Evolutionary conservation across 2,113 vertebrate genomes (phyloP).

Genomic region (Dromas ardeola): DNA sequence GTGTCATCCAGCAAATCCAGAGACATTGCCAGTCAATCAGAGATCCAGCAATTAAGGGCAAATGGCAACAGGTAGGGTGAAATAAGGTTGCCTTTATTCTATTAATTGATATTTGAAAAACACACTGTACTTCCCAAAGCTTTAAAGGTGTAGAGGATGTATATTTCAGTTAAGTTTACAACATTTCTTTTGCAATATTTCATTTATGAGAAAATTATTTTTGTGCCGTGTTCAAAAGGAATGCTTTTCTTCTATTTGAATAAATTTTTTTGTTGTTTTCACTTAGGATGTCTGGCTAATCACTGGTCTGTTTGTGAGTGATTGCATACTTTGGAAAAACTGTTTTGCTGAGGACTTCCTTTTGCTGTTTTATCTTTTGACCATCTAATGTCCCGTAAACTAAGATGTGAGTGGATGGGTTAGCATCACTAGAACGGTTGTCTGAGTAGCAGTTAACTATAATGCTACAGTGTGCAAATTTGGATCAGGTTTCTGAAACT

Average conservation of each 20-base stretch:
- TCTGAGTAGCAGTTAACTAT: background rate
- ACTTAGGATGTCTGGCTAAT: background rate
- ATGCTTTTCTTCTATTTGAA: background rate
- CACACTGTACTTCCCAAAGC: background rate
- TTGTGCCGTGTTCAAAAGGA: background rate
- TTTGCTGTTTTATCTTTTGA: background rate
- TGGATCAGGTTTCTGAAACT: background rate
- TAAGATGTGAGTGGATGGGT: background rate
- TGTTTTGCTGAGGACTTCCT: background rate
- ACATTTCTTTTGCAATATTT: background rate
- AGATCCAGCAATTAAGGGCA: slow-evolving; percentile 90
- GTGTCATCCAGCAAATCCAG: slow-evolving; percentile 95
- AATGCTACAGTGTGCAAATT: background rate
- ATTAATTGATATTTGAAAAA: background rate
- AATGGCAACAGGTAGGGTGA: slow-evolving; percentile 90
- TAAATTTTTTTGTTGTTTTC: background rate
- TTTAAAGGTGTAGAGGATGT: background rate
- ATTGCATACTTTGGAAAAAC: background rate
- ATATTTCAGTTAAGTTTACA: background rate
- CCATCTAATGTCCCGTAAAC: background rate
- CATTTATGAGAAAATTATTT: background rate
- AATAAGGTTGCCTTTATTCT: background rate
- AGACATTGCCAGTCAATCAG: slow-evolving; percentile 88
- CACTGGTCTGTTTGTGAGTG: background rate
- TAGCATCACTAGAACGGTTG: background rate